phyloP scores from a whole-genome alignment of 1,140 invertebrate species.

The Drosophila elegans region DNA sequence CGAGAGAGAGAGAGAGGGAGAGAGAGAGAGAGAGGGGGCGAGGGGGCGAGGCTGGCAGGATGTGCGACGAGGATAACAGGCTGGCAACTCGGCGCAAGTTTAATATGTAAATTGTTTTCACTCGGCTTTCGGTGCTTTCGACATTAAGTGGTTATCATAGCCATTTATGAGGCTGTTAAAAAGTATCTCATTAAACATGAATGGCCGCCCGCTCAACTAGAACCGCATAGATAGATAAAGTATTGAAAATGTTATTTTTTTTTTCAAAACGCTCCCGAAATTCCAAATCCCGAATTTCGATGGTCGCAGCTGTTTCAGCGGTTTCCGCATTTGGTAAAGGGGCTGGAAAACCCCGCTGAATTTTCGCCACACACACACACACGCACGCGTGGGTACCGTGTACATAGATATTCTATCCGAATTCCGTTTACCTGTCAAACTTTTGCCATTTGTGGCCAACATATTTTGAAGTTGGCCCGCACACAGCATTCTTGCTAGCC shows the following conservation, averaged over 20 bases:
- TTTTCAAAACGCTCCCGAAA: neutral
- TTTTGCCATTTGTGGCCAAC: conserved; percentile 81
- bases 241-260: conserved; percentile 13
- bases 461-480: conserved; percentile 76
- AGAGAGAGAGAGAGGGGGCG: neutral
- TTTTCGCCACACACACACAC: conserved; percentile 5
- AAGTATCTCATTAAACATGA: conserved; percentile 83
- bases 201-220: conserved; percentile 51
- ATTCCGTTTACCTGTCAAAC: conserved; percentile 82
- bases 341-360: conserved; percentile 18
- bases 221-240: conserved; percentile 47
- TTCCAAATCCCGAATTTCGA: conserved; percentile 13
- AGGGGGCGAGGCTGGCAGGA: conserved; percentile 17
- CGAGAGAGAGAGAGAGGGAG: too few species aligned
- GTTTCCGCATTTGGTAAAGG: conserved; percentile 41
- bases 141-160: conserved; percentile 84
- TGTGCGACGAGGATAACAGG: conserved; percentile 48
- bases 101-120: conserved; percentile 83
- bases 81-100: conserved; percentile 69
- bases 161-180: conserved; percentile 84
- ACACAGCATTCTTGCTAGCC: conserved; percentile 40
- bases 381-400: conserved; percentile 13
- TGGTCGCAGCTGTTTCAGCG: conserved; percentile 45
- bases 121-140: conserved; percentile 55
- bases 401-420: conserved; percentile 68